Base-by-base conservation (phyloP, 1,140 invertebrate genomes). In the Drosophila setifemur region DNA sequence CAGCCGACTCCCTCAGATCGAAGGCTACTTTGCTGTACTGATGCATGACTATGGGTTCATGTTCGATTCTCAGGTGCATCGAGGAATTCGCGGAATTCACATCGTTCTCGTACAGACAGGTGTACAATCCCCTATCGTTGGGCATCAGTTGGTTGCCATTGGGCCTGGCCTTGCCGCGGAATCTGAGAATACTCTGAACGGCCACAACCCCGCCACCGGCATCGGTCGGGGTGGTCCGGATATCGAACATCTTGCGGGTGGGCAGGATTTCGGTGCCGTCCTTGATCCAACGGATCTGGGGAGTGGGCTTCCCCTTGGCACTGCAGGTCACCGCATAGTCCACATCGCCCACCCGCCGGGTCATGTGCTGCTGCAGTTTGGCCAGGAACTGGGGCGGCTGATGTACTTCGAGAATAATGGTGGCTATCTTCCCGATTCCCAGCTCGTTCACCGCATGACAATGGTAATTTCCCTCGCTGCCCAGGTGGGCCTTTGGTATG, bases 381-480 rank as follows among this genome's bases (percentile, higher is more conserved):
- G 94, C 93, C 33, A 95, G 92, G 73, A 98, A 95, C 42, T 95
- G 94, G 0, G 97, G 96, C 3, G 96, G 95, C 78, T 98, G 96
- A 82, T 97, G 94, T 0, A 98, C 96, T 76, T 95, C 95, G 1
- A 98, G 91, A 35, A 93, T 93, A 0, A 97, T 96, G 0, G 95
- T 95, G 0, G 95, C 96, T 12, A 95, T 92, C 72, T 96, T 95
- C 1, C 97, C 96, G 37, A 94, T 94, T 3, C 97, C 97, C 58
- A 98, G 92, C 90, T 96, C 96, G 87, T 98, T 98, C n/a, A 94
- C 94, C 0, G 96, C 96, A 86, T 97, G 95, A 75, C 97, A 98
- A 74, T 95, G 95, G 89, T 98, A 98, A 3, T 94, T 94, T 0
- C 97, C 97, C 90, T 98, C 97, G 78, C 95, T 96, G 8, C 93